Evolutionary conservation across 2,113 vertebrate species (phyloP), one percentile per base, ranked within the genome.

Genomic region (Mastomys natalensis): DNA sequence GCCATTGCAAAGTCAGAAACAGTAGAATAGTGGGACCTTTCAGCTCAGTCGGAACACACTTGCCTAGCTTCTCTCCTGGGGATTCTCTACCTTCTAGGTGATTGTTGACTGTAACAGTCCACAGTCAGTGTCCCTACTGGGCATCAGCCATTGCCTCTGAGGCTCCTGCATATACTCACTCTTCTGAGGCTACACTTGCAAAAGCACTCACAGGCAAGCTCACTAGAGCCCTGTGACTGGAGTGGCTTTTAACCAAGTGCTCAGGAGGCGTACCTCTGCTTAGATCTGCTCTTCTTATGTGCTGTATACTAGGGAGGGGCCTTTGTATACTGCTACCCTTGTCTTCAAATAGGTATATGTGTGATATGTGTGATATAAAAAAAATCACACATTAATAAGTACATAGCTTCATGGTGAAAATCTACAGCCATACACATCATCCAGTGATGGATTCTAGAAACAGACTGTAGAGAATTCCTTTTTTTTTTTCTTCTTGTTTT

Each of bases 401-500:
- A 85, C 26, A 40, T 62, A 73, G 21, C 60, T 76, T 53, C 89
- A 88, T 26, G 73, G 88, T 86, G 73, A 85, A 94, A 92, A 45
- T 3, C 62, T 94, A 78, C 0, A 93, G 90, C 80, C 91, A 84
- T 93, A 93, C 43, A 29, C 43, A 34, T 95, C 93, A 90, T 97
- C 91, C 90, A 94, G 90, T 34, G 29, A 93, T 53, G 92, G 96
- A 97, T 89, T 82, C 62, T 95, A 95, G 70, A 88, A 66, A 89
- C 88, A 96, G 89, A 94, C 74, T 95, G 48, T 95, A 96, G 81
- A 96, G 29, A 43, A 74, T 89, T 43, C 29, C 12, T 95, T 98
- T 13, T 37, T 19, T 19, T 31, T 66, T 48, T 34, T 21, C 6
- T 96, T 96, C 97, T 97, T 96, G 95, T 95, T 98, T 97, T 96